phyloP scores from a whole-genome alignment of 2,113 vertebrate species.

The Proterorhinus semilunaris region DNA sequence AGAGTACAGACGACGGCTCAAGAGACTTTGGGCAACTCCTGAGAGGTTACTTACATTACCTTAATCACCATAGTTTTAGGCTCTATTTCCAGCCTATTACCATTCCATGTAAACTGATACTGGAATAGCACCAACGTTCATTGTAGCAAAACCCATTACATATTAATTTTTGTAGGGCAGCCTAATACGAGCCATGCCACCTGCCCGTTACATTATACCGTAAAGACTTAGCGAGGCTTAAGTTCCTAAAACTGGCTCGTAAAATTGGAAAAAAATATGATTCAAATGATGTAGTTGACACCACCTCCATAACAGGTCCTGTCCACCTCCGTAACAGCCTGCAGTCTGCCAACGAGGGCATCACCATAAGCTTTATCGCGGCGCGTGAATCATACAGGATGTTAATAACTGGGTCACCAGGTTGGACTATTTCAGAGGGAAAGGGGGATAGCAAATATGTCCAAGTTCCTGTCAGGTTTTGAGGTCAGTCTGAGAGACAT shows the following conservation, averaged over 20 bases:
- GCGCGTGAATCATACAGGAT: background rate
- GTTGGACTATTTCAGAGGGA: background rate
- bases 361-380: background rate
- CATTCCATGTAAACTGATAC: no score
- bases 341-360: background rate
- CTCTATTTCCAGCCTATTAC: no score
- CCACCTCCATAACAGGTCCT: background rate
- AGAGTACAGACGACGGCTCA: no score
- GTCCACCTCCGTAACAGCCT: slow-evolving; percentile 7
- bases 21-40: no score
- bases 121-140: no score
- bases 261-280: background rate
- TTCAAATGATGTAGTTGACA: background rate
- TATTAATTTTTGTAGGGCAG: background rate
- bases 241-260: background rate
- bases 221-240: background rate
- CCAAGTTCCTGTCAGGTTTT: background rate
- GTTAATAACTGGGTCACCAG: slow-evolving; percentile 4
- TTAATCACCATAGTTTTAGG: no score
- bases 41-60: no score
- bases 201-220: slow-evolving; percentile 8
- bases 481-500: background rate
- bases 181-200: slow-evolving; percentile 19
- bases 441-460: background rate
- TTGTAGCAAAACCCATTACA: background rate